Evolutionary conservation across 2,888 invertebrate genomes (phyloP).

Genomic region (Drosophila stalkeri): DNA sequence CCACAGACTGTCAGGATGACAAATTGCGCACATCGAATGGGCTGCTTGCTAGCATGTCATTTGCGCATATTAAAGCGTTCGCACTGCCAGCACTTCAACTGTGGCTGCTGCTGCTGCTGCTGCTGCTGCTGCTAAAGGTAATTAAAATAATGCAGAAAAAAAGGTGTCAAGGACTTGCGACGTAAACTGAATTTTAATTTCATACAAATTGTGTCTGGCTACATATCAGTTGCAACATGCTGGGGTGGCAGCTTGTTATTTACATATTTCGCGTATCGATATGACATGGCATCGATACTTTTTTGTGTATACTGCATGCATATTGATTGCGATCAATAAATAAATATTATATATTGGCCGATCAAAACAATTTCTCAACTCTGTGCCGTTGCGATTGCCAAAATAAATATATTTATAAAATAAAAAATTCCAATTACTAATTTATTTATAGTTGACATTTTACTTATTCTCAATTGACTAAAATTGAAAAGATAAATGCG

Average conservation of each 20-base stretch:
- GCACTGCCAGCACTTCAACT: slow-evolving; percentile 2
- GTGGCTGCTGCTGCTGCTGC: background rate
- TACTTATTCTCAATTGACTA: background rate
- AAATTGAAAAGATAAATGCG: background rate
- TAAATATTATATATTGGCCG: slow-evolving; percentile 1
- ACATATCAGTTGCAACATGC: slow-evolving; percentile 30
- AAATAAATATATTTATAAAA: background rate
- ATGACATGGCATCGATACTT: background rate
- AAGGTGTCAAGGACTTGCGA: slow-evolving; percentile 75
- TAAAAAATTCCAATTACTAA: background rate
- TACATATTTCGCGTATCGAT: slow-evolving; percentile 4
- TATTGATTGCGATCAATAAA: background rate
- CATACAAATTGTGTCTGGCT: slow-evolving; percentile 27
- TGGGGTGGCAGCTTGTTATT: slow-evolving; percentile 7
- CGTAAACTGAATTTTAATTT: slow-evolving; percentile 68
- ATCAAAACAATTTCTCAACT: background rate
- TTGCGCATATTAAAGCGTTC: slow-evolving; percentile 46
- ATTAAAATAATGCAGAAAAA: slow-evolving; percentile 72
- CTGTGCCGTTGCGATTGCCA: background rate
- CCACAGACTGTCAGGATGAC: slow-evolving; percentile 65
- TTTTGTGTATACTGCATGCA: background rate
- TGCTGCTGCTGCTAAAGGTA: slow-evolving; percentile 50
- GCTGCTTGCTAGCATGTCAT: slow-evolving; percentile 29
- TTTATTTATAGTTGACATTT: background rate
- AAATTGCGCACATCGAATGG: slow-evolving; percentile 62